A percentile compares a stretch with the other conserved stretches of the same genome.
These are phyloP conservation scores for Pipa parva DNA, from an alignment of 2,113 vertebrate genomes.

Conservation along the genomic window DNA sequence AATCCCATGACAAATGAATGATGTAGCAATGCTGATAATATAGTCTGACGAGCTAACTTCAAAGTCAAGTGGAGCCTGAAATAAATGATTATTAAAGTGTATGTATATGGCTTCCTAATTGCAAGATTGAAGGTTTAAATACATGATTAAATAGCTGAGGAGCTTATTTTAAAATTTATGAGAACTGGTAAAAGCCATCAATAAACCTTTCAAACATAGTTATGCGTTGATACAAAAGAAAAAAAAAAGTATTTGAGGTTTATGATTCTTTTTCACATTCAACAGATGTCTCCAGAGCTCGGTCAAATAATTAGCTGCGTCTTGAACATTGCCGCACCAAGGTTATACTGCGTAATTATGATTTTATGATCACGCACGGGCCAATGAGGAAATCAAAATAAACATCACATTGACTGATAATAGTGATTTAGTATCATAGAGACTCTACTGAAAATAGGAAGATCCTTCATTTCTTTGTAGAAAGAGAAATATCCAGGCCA, in stretches of 20 bases:
- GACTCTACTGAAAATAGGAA: too few species aligned
- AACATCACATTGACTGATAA: neutral
- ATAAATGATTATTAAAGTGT: slow-evolving; percentile 39
- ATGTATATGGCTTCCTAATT: slow-evolving; percentile 39
- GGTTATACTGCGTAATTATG: slow-evolving; percentile 28
- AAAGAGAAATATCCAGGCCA: too few species aligned
- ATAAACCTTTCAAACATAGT: slow-evolving; percentile 36
- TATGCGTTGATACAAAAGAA: slow-evolving; percentile 31
- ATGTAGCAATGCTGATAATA: slow-evolving; percentile 23
- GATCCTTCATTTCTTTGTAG: too few species aligned
- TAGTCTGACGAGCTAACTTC: slow-evolving; percentile 27
- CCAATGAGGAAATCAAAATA: slow-evolving; percentile 16
- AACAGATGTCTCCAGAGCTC: slow-evolving; percentile 33
- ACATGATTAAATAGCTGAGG: slow-evolving; percentile 31
- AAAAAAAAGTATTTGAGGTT: neutral
- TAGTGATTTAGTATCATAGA: neutral
- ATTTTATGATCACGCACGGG: slow-evolving; percentile 34
- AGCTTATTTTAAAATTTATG: slow-evolving; percentile 41
- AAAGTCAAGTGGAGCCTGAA: slow-evolving; percentile 25
- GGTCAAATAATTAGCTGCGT: slow-evolving; percentile 35
- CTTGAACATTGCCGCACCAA: slow-evolving; percentile 8
- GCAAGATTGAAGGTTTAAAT: slow-evolving; percentile 28
- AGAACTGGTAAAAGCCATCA: slow-evolving; percentile 39
- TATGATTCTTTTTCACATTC: slow-evolving; percentile 33
- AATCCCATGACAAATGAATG: slow-evolving; percentile 35